Conservation (phyloP, 2,113 vertebrate genomes). For the Triplophysa rosa region DNA sequence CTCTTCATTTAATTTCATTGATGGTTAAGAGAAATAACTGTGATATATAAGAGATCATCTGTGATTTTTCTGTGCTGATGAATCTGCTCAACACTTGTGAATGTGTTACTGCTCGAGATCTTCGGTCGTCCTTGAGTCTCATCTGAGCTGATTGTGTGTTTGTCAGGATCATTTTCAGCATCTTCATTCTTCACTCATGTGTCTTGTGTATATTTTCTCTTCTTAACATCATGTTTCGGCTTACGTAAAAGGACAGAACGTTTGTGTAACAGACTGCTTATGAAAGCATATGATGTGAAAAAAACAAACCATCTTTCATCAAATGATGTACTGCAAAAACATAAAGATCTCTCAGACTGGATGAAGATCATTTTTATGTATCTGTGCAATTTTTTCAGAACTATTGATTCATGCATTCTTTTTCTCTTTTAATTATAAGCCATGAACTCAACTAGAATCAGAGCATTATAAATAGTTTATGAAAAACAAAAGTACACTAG, state of each 20-base stretch:
- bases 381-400: no score
- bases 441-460: neutral
- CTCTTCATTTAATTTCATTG: no score
- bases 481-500: neutral
- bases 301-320: no score
- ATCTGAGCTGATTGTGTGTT: neutral
- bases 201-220: neutral
- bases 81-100: neutral
- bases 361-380: no score
- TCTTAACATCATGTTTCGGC: slow-evolving; percentile 1
- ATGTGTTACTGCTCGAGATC: neutral
- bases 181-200: slow-evolving; percentile 1
- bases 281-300: no score
- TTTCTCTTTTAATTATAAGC: neutral
- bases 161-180: neutral
- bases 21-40: no score
- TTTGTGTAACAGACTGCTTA: no score
- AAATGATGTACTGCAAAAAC: no score
- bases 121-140: neutral
- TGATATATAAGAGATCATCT: no score
- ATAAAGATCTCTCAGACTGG: no score
- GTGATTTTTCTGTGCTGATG: neutral
- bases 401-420: no score
- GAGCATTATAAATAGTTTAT: no score
- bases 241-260: slow-evolving; percentile 16